Percentiles rank a stretch among this genome's conserved stretches.
Evolutionary conservation across 2,797 vertebrate genomes (phyloP).

Genomic region (Hippoglossus hippoglossus): DNA sequence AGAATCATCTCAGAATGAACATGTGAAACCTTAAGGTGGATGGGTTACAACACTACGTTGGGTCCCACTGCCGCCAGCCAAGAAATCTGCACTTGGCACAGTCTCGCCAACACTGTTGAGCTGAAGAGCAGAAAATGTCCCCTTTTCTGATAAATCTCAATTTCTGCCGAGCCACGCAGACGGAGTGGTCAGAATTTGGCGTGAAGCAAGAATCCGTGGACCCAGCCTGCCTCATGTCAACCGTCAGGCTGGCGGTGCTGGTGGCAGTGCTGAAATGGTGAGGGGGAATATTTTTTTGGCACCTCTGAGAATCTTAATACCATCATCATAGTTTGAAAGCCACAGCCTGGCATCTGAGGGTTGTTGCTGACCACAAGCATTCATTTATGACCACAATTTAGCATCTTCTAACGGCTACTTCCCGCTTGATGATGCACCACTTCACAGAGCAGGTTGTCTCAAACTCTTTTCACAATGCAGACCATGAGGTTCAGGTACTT

Average conservation of each 20-base stretch:
- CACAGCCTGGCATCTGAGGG: background rate
- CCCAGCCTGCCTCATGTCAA: background rate
- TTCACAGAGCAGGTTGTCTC: no score
- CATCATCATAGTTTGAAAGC: background rate
- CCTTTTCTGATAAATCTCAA: background rate
- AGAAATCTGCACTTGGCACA: background rate
- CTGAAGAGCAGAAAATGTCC: background rate
- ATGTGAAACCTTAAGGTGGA: background rate
- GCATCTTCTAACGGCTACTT: background rate
- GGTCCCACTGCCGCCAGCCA: background rate
- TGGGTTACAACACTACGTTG: background rate
- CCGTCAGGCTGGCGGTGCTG: background rate
- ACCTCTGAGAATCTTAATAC: background rate
- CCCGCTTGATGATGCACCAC: no score
- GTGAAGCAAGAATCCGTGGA: background rate
- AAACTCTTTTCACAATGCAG: no score
- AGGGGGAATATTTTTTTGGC: background rate
- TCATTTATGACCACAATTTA: background rate
- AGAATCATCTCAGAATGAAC: background rate
- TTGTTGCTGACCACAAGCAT: background rate
- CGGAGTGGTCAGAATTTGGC: slow-evolving; percentile 4
- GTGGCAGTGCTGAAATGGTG: no score
- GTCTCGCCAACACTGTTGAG: background rate
- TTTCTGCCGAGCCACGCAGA: background rate
- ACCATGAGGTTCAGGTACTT: no score